Percentiles rank a stretch among this genome's conserved stretches.
These are phyloP conservation scores for Heliconius erato DNA, from an alignment of 2,888 invertebrate species.

Conservation along the genomic window DNA sequence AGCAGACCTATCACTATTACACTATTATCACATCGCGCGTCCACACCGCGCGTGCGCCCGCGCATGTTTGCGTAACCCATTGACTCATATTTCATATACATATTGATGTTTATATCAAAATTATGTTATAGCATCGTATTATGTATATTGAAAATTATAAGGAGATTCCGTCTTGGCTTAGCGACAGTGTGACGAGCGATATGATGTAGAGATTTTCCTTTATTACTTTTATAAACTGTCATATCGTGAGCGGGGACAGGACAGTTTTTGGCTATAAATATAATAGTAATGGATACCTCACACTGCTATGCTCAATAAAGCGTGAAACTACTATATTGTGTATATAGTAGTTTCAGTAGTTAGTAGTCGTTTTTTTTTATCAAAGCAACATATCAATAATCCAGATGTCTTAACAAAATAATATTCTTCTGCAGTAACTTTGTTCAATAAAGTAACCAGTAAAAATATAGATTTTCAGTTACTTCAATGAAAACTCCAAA, in stretches of 20 bases:
- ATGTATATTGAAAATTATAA: background rate
- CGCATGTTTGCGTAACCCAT: conserved; percentile 46
- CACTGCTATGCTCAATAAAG: too few species aligned
- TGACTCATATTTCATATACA: conserved; percentile 39
- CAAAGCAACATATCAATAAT: background rate
- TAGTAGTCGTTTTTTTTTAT: too few species aligned
- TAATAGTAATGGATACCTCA: too few species aligned
- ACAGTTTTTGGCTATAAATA: too few species aligned
- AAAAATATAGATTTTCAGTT: background rate
- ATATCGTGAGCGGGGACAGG: too few species aligned
- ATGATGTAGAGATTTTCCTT: background rate
- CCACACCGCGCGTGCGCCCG: conserved; percentile 35
- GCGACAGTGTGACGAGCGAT: background rate
- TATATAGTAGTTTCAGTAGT: too few species aligned
- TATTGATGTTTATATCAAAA: background rate
- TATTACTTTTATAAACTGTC: background rate
- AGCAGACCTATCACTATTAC: conserved; percentile 14
- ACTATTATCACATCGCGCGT: conserved; percentile 25
- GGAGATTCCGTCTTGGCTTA: background rate
- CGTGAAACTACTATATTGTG: background rate
- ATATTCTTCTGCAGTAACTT: background rate
- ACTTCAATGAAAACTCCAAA: background rate
- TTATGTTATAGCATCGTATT: background rate
- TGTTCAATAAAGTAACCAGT: background rate
- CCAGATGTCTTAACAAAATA: background rate